Conservation (phyloP, 2,797 vertebrate genomes). For the Rhinophrynus dorsalis region DNA sequence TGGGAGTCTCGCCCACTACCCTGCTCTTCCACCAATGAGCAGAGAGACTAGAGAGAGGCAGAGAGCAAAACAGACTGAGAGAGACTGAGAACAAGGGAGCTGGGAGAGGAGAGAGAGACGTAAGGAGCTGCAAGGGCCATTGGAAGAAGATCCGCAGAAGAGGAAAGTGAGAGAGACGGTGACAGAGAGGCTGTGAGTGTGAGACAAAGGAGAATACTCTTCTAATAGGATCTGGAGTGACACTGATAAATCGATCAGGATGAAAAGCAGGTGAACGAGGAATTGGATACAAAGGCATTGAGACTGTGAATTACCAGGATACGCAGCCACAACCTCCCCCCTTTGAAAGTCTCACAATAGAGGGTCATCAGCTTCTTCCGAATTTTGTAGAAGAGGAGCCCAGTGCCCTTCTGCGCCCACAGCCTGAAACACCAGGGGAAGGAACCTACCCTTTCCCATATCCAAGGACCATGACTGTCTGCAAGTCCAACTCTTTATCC, state of each 20-base stretch:
- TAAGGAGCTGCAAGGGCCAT: not conserved
- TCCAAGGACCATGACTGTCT: conserved; percentile 74
- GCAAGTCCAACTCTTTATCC: conserved; percentile 75
- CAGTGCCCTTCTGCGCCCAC: conserved; percentile 6
- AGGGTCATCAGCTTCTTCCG: conserved; percentile 47
- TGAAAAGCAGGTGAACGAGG: conserved; percentile 1
- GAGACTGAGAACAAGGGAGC: not conserved
- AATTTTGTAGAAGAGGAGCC: conserved; percentile 46
- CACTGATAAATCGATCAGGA: not conserved
- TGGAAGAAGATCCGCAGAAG: not conserved
- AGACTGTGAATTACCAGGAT: not conserved
- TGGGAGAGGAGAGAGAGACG: conserved; percentile 21
- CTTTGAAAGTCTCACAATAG: conserved; percentile 37
- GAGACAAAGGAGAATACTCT: not conserved
- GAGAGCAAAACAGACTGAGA: conserved; percentile 36
- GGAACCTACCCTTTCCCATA: conserved; percentile 61
- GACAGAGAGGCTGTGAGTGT: not conserved
- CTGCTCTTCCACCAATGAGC: conserved; percentile 33
- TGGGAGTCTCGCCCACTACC: conserved; percentile 45
- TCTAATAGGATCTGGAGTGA: not conserved
- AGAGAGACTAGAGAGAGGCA: conserved; percentile 18
- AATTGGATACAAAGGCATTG: conserved; percentile 1
- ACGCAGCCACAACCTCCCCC: not conserved
- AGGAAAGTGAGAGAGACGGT: not conserved
- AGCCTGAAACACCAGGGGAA: conserved; percentile 50